These are phyloP conservation scores for Callyntrura guangdongensis DNA, from an alignment of 2,888 invertebrate genomes.

Conservation along the genomic window DNA sequence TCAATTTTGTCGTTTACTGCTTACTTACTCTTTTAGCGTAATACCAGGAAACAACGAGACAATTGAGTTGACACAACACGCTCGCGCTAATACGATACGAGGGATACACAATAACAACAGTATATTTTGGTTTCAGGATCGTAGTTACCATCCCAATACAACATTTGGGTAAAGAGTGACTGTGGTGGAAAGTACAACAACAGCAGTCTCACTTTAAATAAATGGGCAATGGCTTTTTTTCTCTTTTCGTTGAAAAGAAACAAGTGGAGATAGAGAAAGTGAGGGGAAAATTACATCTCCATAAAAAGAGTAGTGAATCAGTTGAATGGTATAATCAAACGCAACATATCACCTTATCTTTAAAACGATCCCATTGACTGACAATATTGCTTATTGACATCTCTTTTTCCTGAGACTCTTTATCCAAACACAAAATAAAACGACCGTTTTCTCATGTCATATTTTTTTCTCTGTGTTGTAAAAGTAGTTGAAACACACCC, in stretches of 20 bases:
- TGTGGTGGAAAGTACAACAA: slow-evolving; percentile 22
- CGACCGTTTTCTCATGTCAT: slow-evolving; percentile 63
- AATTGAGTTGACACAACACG: slow-evolving; percentile 65
- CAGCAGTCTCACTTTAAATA: slow-evolving; percentile 2
- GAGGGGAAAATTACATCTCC: slow-evolving; percentile 75
- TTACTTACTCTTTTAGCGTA: slow-evolving; percentile 36
- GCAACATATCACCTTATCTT: slow-evolving; percentile 78
- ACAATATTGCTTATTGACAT: slow-evolving; percentile 81
- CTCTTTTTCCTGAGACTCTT: slow-evolving; percentile 12
- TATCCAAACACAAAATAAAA: slow-evolving; percentile 30
- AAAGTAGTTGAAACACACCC: slow-evolving; percentile 71
- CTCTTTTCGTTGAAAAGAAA: not conserved
- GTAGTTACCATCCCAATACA: slow-evolving; percentile 1
- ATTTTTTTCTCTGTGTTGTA: slow-evolving; percentile 30
- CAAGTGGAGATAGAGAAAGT: slow-evolving; percentile 53
- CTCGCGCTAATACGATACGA: not conserved
- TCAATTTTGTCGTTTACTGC: slow-evolving; percentile 43
- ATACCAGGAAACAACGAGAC: slow-evolving; percentile 53
- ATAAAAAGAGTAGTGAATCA: slow-evolving; percentile 66
- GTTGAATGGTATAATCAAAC: slow-evolving; percentile 68
- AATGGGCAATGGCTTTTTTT: slow-evolving; percentile 53
- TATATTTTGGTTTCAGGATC: slow-evolving; percentile 29
- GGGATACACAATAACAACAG: not conserved
- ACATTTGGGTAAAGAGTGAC: not conserved
- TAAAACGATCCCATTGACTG: slow-evolving; percentile 78